Percentiles rank a stretch among this genome's conserved stretches.
These are phyloP conservation scores for Deroplatys truncata DNA, from an alignment of 2,888 invertebrate genomes.

Conservation along the genomic window DNA sequence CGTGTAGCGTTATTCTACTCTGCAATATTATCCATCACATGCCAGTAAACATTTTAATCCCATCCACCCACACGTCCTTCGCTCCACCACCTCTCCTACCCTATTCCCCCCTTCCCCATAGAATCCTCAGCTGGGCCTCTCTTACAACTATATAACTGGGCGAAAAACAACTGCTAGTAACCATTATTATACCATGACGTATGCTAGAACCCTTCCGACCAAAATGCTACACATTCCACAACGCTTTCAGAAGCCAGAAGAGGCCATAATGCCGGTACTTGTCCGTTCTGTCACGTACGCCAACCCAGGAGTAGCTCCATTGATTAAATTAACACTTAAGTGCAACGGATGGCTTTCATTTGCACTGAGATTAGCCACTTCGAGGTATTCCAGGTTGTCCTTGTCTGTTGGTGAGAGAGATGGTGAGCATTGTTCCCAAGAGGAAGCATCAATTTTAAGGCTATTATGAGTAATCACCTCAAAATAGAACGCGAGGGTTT, in stretches of 20 bases:
- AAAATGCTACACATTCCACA: neutral
- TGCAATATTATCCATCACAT: neutral
- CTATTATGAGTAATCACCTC: too few species aligned
- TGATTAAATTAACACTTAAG: slow-evolving; percentile 24
- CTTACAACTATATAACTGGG: neutral
- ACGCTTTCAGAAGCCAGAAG: neutral
- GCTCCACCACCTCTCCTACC: neutral
- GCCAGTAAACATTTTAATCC: neutral
- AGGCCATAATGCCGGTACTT: neutral
- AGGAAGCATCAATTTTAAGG: neutral
- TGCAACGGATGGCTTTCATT: slow-evolving; percentile 20
- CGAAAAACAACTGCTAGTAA: neutral
- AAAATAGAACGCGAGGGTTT: too few species aligned
- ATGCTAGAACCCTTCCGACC: neutral
- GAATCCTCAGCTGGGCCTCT: neutral
- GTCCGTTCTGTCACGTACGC: neutral
- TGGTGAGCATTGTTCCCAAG: neutral
- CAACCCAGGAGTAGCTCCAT: neutral
- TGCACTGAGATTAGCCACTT: slow-evolving; percentile 15
- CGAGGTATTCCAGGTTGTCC: neutral
- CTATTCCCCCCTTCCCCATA: too few species aligned
- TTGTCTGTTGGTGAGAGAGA: neutral
- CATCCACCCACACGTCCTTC: neutral
- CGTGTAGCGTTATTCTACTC: neutral
- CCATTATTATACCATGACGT: neutral